phyloP scores from a whole-genome alignment of 2,113 vertebrate genomes.

The Sphaerodactylus townsendi region DNA sequence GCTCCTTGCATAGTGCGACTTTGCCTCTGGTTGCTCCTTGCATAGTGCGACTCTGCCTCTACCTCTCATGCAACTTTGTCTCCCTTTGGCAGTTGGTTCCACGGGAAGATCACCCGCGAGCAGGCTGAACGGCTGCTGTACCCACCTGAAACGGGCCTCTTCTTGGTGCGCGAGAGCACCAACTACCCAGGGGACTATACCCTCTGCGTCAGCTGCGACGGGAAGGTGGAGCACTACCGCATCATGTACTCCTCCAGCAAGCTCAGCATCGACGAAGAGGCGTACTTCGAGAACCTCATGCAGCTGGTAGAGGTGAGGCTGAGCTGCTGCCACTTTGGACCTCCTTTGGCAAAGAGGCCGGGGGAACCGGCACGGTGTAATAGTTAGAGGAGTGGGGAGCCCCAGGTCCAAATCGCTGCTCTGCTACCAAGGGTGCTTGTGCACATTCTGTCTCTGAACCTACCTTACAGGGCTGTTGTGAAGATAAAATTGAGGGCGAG shows the following conservation, averaged over 20 bases:
- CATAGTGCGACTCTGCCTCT: no score
- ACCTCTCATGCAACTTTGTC: not conserved
- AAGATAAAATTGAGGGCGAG: no score
- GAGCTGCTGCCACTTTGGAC: not conserved
- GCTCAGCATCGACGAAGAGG: slow-evolving; percentile 94
- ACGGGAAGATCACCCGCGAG: slow-evolving; percentile 96
- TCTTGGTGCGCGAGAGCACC: slow-evolving; percentile 96
- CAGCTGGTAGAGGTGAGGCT: slow-evolving; percentile 93
- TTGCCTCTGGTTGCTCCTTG: no score
- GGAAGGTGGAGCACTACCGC: slow-evolving; percentile 97
- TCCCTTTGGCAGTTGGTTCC: slow-evolving; percentile 86
- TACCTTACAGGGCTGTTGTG: no score
- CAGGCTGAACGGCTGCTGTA: slow-evolving; percentile 87
- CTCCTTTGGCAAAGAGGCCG: not conserved
- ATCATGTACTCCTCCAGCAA: slow-evolving; percentile 93
- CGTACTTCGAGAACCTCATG: slow-evolving; percentile 96
- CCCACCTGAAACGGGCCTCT: slow-evolving; percentile 90
- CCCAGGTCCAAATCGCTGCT: no score
- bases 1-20: no score
- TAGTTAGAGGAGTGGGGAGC: no score
- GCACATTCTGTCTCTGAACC: no score
- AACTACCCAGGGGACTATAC: slow-evolving; percentile 98
- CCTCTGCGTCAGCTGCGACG: slow-evolving; percentile 94
- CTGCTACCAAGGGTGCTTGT: no score
- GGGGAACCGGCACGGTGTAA: no score